Percentiles rank a stretch among this genome's conserved stretches.
These are phyloP conservation scores for Buceros bicornis DNA, from an alignment of 2,797 vertebrate species.

Conservation along the genomic window DNA sequence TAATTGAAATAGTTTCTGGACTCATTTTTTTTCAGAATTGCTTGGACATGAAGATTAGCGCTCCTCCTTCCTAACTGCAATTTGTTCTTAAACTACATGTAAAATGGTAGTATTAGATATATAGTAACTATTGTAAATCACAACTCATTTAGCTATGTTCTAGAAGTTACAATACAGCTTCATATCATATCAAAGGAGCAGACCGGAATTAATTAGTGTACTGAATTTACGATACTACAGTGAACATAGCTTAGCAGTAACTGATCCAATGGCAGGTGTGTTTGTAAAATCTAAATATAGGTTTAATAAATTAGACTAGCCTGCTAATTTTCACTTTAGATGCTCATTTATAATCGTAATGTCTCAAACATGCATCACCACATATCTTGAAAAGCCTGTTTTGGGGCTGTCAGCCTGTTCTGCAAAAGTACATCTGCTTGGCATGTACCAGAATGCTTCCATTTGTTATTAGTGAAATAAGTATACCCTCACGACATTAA, in stretches of 20 bases:
- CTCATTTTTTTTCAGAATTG: not conserved
- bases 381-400: not conserved
- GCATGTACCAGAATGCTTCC: not conserved
- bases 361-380: not conserved
- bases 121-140: not conserved
- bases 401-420: not conserved
- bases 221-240: not conserved
- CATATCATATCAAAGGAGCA: not conserved
- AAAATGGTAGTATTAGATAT: not conserved
- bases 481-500: not conserved
- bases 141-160: not conserved
- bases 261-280: not conserved
- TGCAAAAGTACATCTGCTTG: not conserved
- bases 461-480: not conserved
- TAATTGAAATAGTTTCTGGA: not conserved
- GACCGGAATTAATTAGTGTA: not conserved
- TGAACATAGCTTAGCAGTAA: not conserved
- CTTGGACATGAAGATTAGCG: not conserved
- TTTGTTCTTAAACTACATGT: not conserved
- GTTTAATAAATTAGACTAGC: slow-evolving; percentile 3
- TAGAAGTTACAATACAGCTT: not conserved
- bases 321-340: slow-evolving; percentile 19
- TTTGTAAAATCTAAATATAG: not conserved
- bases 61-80: not conserved
- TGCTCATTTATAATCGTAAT: not conserved